phyloP scores from a whole-genome alignment of 2,113 vertebrate species.

The Mellivora capensis region DNA sequence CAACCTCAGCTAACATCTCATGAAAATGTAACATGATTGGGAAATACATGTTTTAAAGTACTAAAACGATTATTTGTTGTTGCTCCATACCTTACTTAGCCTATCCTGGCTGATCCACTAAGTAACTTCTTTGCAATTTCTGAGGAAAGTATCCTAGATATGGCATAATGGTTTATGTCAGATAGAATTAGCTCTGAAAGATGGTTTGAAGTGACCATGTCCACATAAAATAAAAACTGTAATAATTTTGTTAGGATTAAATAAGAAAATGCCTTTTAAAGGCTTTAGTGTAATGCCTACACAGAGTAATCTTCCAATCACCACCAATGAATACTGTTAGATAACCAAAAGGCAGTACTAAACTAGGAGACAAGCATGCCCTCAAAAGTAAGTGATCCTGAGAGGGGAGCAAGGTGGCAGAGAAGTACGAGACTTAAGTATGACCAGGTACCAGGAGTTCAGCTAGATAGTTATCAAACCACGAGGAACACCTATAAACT shows the following conservation, averaged over 20 bases:
- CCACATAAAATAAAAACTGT: too few relatives aligned
- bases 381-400: background rate
- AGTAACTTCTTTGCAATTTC: background rate
- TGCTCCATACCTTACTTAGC: background rate
- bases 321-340: background rate
- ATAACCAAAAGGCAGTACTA: background rate
- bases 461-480: too few relatives aligned
- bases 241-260: background rate
- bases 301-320: background rate
- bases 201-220: background rate
- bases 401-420: too few relatives aligned
- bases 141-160: background rate
- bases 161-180: background rate
- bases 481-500: too few relatives aligned
- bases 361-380: background rate
- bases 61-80: background rate
- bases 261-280: background rate
- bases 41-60: background rate
- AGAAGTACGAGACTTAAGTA: too few relatives aligned
- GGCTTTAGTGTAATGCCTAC: background rate
- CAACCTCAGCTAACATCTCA: background rate
- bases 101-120: background rate
- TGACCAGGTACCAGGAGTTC: too few relatives aligned
- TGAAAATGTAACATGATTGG: background rate
- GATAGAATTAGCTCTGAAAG: background rate